Conservation (phyloP, 1,140 invertebrate genomes). For the Propsilocerus akamusi region DNA sequence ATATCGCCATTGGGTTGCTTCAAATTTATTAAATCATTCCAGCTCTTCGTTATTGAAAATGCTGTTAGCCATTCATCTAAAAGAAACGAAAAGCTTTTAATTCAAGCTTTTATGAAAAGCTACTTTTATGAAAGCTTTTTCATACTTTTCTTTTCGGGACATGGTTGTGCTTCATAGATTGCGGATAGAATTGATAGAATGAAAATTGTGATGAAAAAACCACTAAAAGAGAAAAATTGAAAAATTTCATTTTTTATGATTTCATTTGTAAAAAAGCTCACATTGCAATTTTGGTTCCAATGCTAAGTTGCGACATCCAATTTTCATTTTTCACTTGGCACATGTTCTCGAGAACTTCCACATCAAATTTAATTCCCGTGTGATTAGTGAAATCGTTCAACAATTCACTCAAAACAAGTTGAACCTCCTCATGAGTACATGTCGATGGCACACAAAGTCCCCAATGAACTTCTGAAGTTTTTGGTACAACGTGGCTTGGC, state of each 20-base stretch:
- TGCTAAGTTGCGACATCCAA: constrained; percentile 41
- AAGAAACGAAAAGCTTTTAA: constrained; percentile 1
- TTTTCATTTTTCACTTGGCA: constrained; percentile 25
- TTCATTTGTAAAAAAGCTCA: no score
- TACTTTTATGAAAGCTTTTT: no score
- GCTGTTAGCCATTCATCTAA: background rate
- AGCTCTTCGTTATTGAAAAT: constrained; percentile 1
- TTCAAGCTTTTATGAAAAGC: no score
- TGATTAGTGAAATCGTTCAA: no score
- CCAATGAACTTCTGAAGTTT: background rate
- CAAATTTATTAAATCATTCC: background rate
- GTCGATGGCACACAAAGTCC: constrained; percentile 24
- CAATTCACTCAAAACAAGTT: constrained; percentile 28
- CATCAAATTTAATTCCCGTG: no score
- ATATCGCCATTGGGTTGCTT: constrained; percentile 27
- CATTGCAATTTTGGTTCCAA: constrained; percentile 18
- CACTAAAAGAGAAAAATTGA: no score
- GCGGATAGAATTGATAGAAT: no score
- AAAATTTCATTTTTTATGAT: no score
- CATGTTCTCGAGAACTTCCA: constrained; percentile 24
- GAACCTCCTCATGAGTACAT: constrained; percentile 33
- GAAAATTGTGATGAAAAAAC: no score
- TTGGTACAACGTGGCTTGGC: background rate
- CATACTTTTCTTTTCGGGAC: constrained; percentile 2
- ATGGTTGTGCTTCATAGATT: constrained; percentile 20